phyloP scores from a whole-genome alignment of 2,113 vertebrate species.

The Cyphomyrus discorhynchus region DNA sequence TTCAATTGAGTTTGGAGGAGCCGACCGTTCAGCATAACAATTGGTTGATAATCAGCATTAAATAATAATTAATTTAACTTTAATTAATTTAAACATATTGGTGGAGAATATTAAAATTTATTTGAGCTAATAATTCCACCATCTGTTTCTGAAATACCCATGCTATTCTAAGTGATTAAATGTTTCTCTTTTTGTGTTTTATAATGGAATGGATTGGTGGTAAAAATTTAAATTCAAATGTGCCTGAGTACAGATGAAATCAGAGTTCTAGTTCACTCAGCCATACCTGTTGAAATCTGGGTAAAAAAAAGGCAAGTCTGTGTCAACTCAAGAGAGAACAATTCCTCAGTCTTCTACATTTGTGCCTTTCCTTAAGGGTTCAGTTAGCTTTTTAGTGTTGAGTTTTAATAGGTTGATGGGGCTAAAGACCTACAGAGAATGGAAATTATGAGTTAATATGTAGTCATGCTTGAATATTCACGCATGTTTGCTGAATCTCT shows the following conservation, averaged over 20 bases:
- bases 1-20: too few species aligned
- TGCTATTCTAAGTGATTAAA: not conserved
- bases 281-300: not conserved
- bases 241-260: not conserved
- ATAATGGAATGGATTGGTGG: not conserved
- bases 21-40: too few species aligned
- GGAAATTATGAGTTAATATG: not conserved
- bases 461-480: not conserved
- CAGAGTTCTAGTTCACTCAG: not conserved
- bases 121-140: too few species aligned
- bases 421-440: not conserved
- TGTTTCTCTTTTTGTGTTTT: not conserved
- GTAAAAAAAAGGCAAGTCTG: not conserved
- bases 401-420: not conserved
- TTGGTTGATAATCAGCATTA: too few species aligned
- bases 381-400: not conserved
- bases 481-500: not conserved
- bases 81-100: too few species aligned
- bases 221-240: not conserved
- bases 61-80: too few species aligned
- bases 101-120: too few species aligned
- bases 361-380: not conserved
- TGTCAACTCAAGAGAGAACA: not conserved
- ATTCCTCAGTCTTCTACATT: not conserved
- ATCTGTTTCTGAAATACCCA: not conserved